phyloP scores from a whole-genome alignment of 2,113 vertebrate species.

The Papio anubis region DNA sequence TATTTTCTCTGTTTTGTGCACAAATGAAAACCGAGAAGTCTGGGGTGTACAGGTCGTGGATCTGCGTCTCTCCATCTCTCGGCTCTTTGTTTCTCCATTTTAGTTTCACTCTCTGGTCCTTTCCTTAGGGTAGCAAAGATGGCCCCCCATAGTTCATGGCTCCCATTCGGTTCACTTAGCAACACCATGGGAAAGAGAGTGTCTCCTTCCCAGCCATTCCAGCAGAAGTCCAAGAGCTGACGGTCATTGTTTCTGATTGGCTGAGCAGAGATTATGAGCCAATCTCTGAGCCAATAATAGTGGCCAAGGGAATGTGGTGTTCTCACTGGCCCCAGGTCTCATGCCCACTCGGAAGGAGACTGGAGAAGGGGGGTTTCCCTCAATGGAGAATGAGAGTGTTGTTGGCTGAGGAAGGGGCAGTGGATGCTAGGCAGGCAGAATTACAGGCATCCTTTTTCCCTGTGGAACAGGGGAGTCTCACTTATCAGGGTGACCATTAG shows the following conservation, averaged over 20 bases:
- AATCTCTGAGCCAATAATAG: slow-evolving; percentile 52
- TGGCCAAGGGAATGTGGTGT: not conserved
- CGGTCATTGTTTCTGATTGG: slow-evolving; percentile 74
- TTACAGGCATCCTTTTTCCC: not conserved
- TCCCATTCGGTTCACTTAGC: slow-evolving; percentile 27
- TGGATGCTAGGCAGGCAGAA: not conserved
- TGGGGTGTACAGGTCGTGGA: not conserved
- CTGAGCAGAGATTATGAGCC: not conserved
- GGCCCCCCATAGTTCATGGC: not conserved
- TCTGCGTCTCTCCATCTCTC: not conserved
- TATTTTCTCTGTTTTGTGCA: not conserved
- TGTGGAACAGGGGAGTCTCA: not conserved
- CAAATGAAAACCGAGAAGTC: not conserved
- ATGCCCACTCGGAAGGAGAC: slow-evolving; percentile 35
- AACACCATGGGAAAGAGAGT: slow-evolving; percentile 24
- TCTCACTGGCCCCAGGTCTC: not conserved
- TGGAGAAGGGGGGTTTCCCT: slow-evolving; percentile 36
- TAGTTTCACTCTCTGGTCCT: not conserved
- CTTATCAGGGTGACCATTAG: slow-evolving; percentile 47
- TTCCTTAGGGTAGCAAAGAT: not conserved
- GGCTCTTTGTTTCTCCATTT: not conserved
- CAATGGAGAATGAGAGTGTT: slow-evolving; percentile 31
- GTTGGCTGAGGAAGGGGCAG: not conserved
- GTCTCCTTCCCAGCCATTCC: slow-evolving; percentile 35
- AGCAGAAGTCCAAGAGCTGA: not conserved